Base-by-base conservation (phyloP, 1,140 invertebrate genomes). In the Eupeodes corollae region DNA sequence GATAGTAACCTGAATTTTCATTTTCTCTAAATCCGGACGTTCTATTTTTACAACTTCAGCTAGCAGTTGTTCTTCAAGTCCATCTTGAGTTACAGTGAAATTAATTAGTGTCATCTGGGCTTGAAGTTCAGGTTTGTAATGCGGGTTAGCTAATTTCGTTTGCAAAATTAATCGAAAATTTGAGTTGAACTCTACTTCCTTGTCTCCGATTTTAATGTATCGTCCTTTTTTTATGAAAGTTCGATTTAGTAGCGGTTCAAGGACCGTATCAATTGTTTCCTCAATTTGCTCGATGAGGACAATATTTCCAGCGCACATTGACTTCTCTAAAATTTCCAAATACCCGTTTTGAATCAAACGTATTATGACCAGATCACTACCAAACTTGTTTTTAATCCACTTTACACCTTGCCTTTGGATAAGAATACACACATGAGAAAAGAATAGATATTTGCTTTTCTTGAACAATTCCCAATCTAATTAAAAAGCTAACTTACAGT, bases 101-200 rank as follows among this genome's bases (percentile, higher is more conserved):
- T 96, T 95, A 48, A 97, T 95, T 6, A 96, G 72, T 8, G 91
- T 95, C 14, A 89, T 90, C 70, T 96, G 91, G 0, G 93, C 93
- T 70, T 97, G 92, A 78, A 96, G 90, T 73, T 97, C 93, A 5
- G 92, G 92, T 63, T 94, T 91, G 63, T 95, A 97, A 71, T 95
- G 92, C 14, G 92, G 93, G 73, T 96, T 96, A 6, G 87, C 89
- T 43, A 96, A 65, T 71, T 96, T 96, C 1, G 92, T 96, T 61
- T 96, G 92, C 1, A 96, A 63, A 50, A 96, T 86, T 1, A 96
- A 72, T n/a, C 81, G 76, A 70, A 96, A 97, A 34, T 76, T 75
- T 5, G 76, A 70, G 70, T 91, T 80, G 63, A 84, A 95, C 64
- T 95, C 89, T 33, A 96, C 81, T 72, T 96, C 91, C 63, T 88